Evolutionary conservation across 1,140 invertebrate species (phyloP), one percentile per base, ranked within the genome.

Genomic region (Hylyphantes graminicola): DNA sequence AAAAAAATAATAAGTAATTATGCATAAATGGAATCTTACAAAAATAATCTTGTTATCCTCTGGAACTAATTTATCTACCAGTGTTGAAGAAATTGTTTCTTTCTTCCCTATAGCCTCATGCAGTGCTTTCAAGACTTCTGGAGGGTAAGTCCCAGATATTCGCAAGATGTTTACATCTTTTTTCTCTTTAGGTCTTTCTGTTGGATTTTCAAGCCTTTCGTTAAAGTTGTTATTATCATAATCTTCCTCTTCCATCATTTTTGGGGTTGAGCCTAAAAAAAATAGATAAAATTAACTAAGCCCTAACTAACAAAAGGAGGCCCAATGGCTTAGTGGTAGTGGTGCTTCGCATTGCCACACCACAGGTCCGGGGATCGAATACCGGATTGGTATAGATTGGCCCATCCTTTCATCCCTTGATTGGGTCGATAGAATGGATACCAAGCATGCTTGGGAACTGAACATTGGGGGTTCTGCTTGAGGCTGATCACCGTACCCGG

Each of bases 21-120:
- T 59, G n/a, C 57, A 59, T 59, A 59, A 35, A 35, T 35, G 35
- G 17, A 19, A n/a, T 67, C 81, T 83, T 76, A 83, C 81, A 74
- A 83, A 76, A 54, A 83, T 50, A 67, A 83, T n/a, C 57, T 83
- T 83, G 21, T 83, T 75, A 10, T 35, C 48, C 15, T 83, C 81
- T 19, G 81, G 81, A 10, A 83, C 67, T 7, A 83, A 50, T 48
- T 64, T 83, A 57, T 83, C 81, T 50, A 76, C 64, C 0, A 63
- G 12, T 2, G 19, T 6, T 53, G 68, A 70, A n/a, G 68, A 70
- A 10, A 51, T 4, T 9, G 50, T 13, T 54, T 70, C 54, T 17
- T 53, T 15, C 21, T 54, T 70, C 11, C n/a, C 50, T 17, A 70
- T 53, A 5, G 50, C 54, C 54, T 70, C 68, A 53, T 70, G 74